A percentile compares a stretch with the other conserved stretches of the same genome.
These are phyloP conservation scores for Allolobophora icterica DNA, from an alignment of 2,888 invertebrate genomes.

Conservation along the genomic window DNA sequence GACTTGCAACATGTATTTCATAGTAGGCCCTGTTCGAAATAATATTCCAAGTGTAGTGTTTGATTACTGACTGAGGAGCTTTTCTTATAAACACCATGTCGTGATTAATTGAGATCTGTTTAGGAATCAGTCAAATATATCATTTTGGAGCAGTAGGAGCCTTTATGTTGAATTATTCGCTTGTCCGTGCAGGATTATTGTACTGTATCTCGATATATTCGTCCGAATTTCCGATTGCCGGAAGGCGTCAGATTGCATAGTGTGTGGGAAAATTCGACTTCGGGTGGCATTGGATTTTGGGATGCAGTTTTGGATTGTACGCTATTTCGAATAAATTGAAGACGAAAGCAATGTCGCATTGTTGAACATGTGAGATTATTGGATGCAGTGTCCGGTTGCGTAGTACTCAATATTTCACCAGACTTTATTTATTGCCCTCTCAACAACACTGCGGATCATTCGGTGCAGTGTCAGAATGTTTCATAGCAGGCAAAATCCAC, in stretches of 20 bases:
- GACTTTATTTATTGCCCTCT: too few species aligned
- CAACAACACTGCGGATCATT: background rate
- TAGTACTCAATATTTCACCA: background rate
- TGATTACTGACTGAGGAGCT: too few species aligned
- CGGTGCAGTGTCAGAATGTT: background rate
- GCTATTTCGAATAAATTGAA: background rate
- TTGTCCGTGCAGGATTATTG: background rate
- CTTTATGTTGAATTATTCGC: background rate
- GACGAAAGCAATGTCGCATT: background rate
- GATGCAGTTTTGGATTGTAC: background rate
- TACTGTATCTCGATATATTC: background rate
- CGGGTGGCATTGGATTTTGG: background rate
- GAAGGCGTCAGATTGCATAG: background rate
- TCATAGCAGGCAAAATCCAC: background rate
- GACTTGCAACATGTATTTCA: too few species aligned
- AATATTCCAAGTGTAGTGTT: too few species aligned
- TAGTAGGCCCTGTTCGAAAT: background rate
- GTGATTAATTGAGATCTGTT: too few species aligned
- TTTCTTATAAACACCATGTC: too few species aligned
- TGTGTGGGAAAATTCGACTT: background rate
- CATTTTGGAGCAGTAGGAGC: background rate
- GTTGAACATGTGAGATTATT: background rate
- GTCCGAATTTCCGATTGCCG: background rate
- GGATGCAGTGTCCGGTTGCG: background rate
- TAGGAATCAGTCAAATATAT: background rate